A percentile compares a stretch with the other conserved stretches of the same genome.
Conservation (phyloP, 2,888 invertebrate species). For the Pammene aurita region DNA sequence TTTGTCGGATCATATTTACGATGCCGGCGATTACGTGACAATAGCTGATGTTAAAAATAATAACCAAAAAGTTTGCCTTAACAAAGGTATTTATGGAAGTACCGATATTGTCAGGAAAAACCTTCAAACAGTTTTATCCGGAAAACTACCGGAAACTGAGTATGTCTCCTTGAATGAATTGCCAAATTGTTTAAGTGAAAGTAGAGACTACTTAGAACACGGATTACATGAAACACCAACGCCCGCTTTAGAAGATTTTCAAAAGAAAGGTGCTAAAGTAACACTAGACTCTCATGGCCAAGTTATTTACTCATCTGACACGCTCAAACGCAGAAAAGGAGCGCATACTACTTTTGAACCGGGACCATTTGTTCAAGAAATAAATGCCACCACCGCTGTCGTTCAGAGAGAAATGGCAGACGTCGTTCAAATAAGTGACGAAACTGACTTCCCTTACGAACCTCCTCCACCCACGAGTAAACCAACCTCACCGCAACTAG, state of each 20-base stretch:
- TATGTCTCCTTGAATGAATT: conserved; percentile 92
- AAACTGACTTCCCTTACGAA: conserved; percentile 77
- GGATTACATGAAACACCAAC: conserved; percentile 63
- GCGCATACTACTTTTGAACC: conserved; percentile 94
- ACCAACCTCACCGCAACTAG: conserved; percentile 86
- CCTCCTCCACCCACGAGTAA: conserved; percentile 68
- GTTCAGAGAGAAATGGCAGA: conserved; percentile 74
- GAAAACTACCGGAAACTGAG: conserved; percentile 86
- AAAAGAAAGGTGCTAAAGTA: conserved; percentile 89
- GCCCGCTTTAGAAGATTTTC: conserved; percentile 68
- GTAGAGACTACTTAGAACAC: conserved; percentile 74
- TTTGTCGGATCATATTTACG: conserved; percentile 78
- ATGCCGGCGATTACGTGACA: conserved; percentile 92
- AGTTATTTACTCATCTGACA: conserved; percentile 94
- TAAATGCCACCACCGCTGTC: conserved; percentile 68
- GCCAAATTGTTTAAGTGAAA: conserved; percentile 81
- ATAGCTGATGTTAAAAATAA: conserved; percentile 92
- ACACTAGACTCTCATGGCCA: conserved; percentile 93
- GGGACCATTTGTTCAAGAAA: conserved; percentile 91
- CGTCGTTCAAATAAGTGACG: conserved; percentile 70
- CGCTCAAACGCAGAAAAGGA: conserved; percentile 89
- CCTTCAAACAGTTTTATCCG: conserved; percentile 83
- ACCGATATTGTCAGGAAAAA: conserved; percentile 87
- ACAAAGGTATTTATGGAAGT: conserved; percentile 83
- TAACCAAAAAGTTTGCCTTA: conserved; percentile 84